Evolutionary conservation across 2,797 vertebrate species (phyloP).

Genomic region (Bovichtus variegatus): DNA sequence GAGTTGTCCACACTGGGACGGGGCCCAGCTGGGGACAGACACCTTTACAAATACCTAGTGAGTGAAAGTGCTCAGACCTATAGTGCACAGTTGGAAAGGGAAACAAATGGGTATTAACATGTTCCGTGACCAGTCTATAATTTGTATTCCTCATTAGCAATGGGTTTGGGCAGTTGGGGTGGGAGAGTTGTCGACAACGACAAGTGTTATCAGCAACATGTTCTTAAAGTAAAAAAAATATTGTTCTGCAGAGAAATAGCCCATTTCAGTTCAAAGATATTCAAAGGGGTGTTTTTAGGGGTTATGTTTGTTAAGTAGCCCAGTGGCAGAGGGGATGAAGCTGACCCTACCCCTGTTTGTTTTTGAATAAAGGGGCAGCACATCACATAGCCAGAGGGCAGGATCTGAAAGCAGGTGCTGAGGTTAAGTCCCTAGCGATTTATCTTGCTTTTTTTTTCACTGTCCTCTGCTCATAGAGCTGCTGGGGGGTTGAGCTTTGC

Average conservation of each 20-base stretch:
- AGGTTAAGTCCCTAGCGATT: too few species aligned
- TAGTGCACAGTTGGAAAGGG: background rate
- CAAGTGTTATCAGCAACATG: background rate
- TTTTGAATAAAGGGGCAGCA: too few species aligned
- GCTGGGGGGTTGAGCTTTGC: too few species aligned
- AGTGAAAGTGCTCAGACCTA: background rate
- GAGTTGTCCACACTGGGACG: conserved; percentile 2
- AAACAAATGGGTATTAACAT: background rate
- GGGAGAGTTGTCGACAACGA: background rate
- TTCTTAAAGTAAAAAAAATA: background rate
- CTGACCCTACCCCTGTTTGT: too few species aligned
- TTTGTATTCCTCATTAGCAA: background rate
- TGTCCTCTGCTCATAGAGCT: too few species aligned
- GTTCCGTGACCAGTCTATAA: background rate
- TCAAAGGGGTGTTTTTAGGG: too few species aligned
- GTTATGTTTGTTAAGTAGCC: too few species aligned
- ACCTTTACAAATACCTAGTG: conserved; percentile 4
- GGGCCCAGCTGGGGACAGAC: conserved; percentile 2
- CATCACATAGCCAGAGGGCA: too few species aligned
- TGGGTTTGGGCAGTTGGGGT: background rate
- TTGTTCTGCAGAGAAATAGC: background rate
- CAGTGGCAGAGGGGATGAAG: too few species aligned
- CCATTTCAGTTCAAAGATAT: background rate
- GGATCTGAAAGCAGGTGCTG: too few species aligned
- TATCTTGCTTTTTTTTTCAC: too few species aligned